Evolutionary conservation across 2,797 vertebrate genomes (phyloP), one percentile per base, ranked within the genome.

Genomic region (Leptatherina wallacei): DNA sequence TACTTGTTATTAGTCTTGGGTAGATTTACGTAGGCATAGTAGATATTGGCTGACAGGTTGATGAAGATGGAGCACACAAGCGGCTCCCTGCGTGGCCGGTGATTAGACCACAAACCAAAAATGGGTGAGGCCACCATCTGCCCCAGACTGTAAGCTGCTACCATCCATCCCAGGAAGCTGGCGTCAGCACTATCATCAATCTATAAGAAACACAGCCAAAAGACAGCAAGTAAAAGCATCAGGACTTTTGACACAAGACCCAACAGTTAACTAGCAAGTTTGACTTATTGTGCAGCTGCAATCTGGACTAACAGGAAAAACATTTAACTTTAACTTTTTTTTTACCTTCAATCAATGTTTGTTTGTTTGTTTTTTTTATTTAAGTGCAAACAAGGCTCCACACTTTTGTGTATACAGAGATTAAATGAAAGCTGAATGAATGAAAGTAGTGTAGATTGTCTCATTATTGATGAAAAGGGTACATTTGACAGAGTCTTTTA

Each of bases 141-240:
- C 29, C 97, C 97, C 54, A 99, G 91, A 83, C 98, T 99, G 75
- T 96, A 99, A 0, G 96, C 95, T 55, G 98, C 97, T 85, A 99
- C 97, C 51, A 99, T 95, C 98, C 98, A 99, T 63, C 98, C 98
- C 89, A 99, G 90, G 88, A 99, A 99, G 85, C 94, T 96, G 0
- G 96, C 92, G 62, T 96, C 91, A 0, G 96, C 94, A 3, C 90
- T 95, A 0, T 69, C 83, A 83, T 99, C 98, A 24, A 98, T 89
- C 98, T 99, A 71, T 8, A 52, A 22, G 13, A 2, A 58, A 62
- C 20, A 57, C 0, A 52, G 27, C 2, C 20, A 12, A n/a, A 47
- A 35, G 27, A 9, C 58, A 24, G 36, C 5, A 33, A 35, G 20
- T 14, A 3, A 9, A 66, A 33, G 1, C 38, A 61, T 13, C 10